phyloP scores from a whole-genome alignment of 1,140 invertebrate genomes.

The Drosophila lowei region DNA sequence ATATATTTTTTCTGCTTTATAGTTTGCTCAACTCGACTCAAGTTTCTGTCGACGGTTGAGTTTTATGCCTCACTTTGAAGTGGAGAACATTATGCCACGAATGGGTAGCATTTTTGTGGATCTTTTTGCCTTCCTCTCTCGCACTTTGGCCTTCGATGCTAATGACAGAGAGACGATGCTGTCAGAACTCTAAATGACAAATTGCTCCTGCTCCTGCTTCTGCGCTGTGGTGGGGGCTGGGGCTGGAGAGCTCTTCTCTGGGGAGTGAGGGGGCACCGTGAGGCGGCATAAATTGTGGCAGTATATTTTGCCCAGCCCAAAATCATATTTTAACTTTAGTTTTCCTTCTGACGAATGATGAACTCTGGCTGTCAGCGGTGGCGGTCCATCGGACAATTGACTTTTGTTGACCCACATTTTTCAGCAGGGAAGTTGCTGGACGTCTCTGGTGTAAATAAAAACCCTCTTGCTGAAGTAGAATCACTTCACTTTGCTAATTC shows the following conservation, averaged over 20 bases:
- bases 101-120: not conserved
- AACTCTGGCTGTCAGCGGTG: conserved; percentile 31
- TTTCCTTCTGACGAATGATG: conserved; percentile 21
- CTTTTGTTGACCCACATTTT: conserved; percentile 36
- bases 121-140: not conserved
- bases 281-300: conserved; percentile 43
- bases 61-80: conserved; percentile 53
- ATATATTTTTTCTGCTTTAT: conserved; percentile 16
- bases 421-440: no score
- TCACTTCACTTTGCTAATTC: no score
- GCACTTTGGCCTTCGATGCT: conserved; percentile 17
- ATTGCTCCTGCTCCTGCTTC: conserved; percentile 27
- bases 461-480: no score
- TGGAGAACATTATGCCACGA: conserved; percentile 40
- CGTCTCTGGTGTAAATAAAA: no score
- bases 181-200: conserved; percentile 56
- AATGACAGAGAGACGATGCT: conserved; percentile 51
- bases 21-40: conserved; percentile 37
- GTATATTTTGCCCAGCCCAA: conserved; percentile 23
- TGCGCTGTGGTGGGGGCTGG: not conserved
- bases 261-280: conserved; percentile 11
- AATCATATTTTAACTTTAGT: conserved; percentile 44
- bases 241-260: not conserved
- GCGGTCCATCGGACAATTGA: conserved; percentile 16
- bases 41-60: conserved; percentile 18